These are phyloP conservation scores for Biston betularia DNA, from an alignment of 2,888 invertebrate species.

Conservation along the genomic window DNA sequence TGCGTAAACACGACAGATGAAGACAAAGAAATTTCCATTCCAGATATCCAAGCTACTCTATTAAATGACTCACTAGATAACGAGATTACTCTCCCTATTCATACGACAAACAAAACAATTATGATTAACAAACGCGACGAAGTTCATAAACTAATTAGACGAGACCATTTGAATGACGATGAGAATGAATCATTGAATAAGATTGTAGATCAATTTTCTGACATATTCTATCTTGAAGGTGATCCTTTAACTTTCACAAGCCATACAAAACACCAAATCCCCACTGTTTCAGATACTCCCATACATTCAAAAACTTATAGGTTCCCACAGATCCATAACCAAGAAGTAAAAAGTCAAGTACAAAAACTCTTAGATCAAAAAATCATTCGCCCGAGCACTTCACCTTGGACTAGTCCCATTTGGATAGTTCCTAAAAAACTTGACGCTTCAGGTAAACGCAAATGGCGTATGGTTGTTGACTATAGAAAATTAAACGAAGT, in stretches of 20 bases:
- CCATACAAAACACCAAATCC: constrained; percentile 28
- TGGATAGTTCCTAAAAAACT: constrained; percentile 19
- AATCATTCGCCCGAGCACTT: constrained; percentile 22
- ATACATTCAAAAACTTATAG: constrained; percentile 33
- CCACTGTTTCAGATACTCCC: constrained; percentile 28
- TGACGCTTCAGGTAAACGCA: constrained; percentile 9
- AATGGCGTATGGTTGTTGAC: constrained; percentile 28
- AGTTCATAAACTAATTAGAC: not conserved
- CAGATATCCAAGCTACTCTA: no score
- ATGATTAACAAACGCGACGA: not conserved
- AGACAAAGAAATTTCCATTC: no score
- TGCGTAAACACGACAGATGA: no score
- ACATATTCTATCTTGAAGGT: constrained; percentile 43
- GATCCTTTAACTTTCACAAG: constrained; percentile 35
- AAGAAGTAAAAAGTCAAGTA: constrained; percentile 34
- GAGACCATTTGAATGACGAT: not conserved
- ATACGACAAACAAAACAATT: no score
- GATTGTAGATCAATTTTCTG: constrained; percentile 1
- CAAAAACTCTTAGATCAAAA: constrained; percentile 29
- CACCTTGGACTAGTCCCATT: constrained; percentile 20
- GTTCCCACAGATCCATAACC: constrained; percentile 28
- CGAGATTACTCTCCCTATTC: no score
- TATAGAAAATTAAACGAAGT: constrained; percentile 26
- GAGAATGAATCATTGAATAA: not conserved
- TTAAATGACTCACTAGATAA: no score